These are phyloP conservation scores for Abrostola tripartita DNA, from an alignment of 2,888 invertebrate species.

Conservation along the genomic window DNA sequence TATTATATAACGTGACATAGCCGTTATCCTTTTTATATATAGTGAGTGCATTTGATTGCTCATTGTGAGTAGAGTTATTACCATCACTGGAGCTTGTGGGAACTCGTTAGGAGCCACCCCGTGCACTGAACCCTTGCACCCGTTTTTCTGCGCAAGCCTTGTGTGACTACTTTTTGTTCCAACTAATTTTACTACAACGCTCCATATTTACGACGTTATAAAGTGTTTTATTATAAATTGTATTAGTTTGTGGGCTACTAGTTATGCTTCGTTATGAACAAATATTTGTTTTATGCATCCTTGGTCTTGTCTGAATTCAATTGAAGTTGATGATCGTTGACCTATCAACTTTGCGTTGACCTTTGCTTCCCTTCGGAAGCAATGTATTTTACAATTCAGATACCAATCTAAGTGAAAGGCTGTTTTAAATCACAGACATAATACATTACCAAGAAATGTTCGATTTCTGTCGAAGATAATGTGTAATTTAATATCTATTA, in stretches of 20 bases:
- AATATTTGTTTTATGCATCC: conserved; percentile 33
- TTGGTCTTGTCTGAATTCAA: conserved; percentile 62
- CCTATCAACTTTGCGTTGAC: conserved; percentile 58
- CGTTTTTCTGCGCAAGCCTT: conserved; percentile 74
- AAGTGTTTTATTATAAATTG: conserved; percentile 34
- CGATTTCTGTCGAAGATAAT: conserved; percentile 38
- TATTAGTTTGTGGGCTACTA: conserved; percentile 24
- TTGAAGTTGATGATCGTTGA: conserved; percentile 67
- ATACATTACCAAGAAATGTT: conserved; percentile 42
- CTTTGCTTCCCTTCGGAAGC: conserved; percentile 68
- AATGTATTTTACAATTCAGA: conserved; percentile 57
- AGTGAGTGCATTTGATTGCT: conserved; percentile 66
- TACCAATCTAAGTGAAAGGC: conserved; percentile 67
- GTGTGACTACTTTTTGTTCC: conserved; percentile 70
- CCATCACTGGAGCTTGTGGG: conserved; percentile 73
- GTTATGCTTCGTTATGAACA: conserved; percentile 2
- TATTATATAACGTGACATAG: conserved; percentile 25
- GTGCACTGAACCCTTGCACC: conserved; percentile 79
- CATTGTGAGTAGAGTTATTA: conserved; percentile 74
- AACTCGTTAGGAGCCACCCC: conserved; percentile 68
- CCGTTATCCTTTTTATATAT: conserved; percentile 29
- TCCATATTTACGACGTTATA: conserved; percentile 38
- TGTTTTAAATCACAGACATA: conserved; percentile 44
- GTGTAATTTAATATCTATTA: conserved; percentile 41
- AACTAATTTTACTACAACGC: conserved; percentile 70